Percentiles rank a stretch among this genome's conserved stretches.
phyloP scores from a whole-genome alignment of 2,888 invertebrate species.

The Drosophila ezoana region DNA sequence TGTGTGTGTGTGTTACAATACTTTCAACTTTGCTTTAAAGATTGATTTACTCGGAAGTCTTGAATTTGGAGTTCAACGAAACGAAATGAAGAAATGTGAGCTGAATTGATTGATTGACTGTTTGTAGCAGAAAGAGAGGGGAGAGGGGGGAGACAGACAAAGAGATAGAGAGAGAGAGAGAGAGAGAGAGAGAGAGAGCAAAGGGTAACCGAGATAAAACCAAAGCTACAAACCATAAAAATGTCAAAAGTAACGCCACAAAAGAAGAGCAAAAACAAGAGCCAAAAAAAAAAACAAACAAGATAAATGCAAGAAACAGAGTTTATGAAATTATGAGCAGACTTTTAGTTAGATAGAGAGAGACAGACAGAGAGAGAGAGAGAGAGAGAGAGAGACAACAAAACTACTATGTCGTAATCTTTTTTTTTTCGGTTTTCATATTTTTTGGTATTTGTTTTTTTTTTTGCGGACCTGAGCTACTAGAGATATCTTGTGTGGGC shows the following conservation, averaged over 20 bases:
- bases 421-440: slow-evolving; percentile 37
- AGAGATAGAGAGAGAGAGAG: slow-evolving; percentile 14
- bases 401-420: slow-evolving; percentile 63
- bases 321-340: slow-evolving; percentile 54
- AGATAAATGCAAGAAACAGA: slow-evolving; percentile 35
- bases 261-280: slow-evolving; percentile 1
- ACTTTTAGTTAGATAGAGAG: slow-evolving; percentile 23
- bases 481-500: slow-evolving; percentile 86
- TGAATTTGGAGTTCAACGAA: slow-evolving; percentile 46
- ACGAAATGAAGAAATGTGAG: slow-evolving; percentile 56
- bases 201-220: slow-evolving; percentile 30
- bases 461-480: slow-evolving; percentile 85
- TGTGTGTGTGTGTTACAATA: slow-evolving; percentile 37
- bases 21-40: slow-evolving; percentile 64
- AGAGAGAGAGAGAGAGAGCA: slow-evolving; percentile 30
- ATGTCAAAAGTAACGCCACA: slow-evolving; percentile 52
- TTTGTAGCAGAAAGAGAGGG: slow-evolving; percentile 4
- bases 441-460: slow-evolving; percentile 26
- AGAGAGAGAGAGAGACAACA: slow-evolving; percentile 53
- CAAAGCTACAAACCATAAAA: slow-evolving; percentile 62
- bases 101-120: slow-evolving; percentile 34
- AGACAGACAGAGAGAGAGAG: slow-evolving; percentile 37
- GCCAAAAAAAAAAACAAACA: slow-evolving; percentile 11
- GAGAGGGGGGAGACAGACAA: slow-evolving; percentile 2
- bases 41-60: slow-evolving; percentile 45